phyloP scores from a whole-genome alignment of 1,140 invertebrate genomes.

The Heterodera schachtii region DNA sequence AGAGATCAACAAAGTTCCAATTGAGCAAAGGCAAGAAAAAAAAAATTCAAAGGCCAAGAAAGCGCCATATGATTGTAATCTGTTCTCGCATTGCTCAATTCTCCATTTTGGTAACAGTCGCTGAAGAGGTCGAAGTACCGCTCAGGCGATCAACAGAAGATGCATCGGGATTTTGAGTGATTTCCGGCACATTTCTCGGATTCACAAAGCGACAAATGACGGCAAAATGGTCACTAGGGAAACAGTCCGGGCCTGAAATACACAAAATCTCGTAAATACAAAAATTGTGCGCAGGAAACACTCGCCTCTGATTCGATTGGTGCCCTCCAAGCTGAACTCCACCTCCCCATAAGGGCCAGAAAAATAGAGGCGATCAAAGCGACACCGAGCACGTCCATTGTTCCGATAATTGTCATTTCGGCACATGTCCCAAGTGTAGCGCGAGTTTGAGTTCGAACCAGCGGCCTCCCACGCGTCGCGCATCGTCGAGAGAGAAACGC shows the following conservation, averaged over 20 bases:
- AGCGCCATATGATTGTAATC: no score
- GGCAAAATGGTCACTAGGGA: constrained; percentile 50
- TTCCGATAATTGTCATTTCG: constrained; percentile 41
- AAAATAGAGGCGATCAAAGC: constrained; percentile 48
- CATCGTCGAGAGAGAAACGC: constrained; percentile 29
- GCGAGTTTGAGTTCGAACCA: constrained; percentile 13
- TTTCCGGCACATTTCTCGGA: background rate
- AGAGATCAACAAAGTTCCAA: no score
- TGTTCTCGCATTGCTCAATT: background rate
- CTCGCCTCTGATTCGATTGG: constrained; percentile 33
- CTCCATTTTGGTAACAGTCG: background rate
- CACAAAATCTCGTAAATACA: background rate
- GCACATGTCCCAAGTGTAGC: constrained; percentile 45
- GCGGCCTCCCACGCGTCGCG: constrained; percentile 45
- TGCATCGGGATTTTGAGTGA: background rate
- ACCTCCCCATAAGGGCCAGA: constrained; percentile 32
- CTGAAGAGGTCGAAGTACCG: background rate
- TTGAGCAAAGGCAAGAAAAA: no score
- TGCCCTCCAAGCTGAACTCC: constrained; percentile 46
- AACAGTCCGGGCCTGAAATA: constrained; percentile 27
- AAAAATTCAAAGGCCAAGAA: no score
- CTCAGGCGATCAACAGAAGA: background rate
- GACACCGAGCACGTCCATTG: constrained; percentile 23
- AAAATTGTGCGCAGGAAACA: background rate
- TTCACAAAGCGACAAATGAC: constrained; percentile 44